phyloP scores from a whole-genome alignment of 2,113 vertebrate species.

The Myocastor coypus region DNA sequence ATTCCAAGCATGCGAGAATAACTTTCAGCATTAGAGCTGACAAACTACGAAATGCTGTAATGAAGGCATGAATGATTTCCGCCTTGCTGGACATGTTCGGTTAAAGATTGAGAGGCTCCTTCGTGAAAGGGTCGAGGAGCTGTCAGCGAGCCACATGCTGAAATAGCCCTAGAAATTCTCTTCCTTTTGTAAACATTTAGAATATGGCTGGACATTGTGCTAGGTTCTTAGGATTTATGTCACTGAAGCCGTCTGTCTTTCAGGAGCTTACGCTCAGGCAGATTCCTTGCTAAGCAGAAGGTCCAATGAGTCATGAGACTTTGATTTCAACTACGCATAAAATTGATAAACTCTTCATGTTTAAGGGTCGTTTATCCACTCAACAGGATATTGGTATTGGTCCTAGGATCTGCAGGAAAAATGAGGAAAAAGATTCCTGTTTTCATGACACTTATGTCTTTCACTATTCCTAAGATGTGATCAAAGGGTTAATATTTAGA shows the following conservation, averaged over 20 bases:
- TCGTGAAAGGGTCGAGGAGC: background rate
- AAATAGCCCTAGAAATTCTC: background rate
- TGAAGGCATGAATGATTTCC: background rate
- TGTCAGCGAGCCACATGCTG: background rate
- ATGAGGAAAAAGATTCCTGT: background rate
- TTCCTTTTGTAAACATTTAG: background rate
- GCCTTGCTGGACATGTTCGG: background rate
- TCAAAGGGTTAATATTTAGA: background rate
- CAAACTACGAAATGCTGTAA: slow-evolving; percentile 9
- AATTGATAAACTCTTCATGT: background rate
- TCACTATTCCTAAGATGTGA: background rate
- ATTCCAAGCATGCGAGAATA: slow-evolving; percentile 41
- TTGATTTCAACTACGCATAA: background rate
- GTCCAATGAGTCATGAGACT: background rate
- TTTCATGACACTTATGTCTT: background rate
- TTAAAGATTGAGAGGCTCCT: background rate
- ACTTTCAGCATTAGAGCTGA: slow-evolving; percentile 45
- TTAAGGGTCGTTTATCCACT: background rate
- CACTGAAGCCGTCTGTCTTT: background rate
- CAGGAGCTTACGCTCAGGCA: background rate
- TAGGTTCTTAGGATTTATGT: background rate
- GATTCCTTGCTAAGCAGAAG: background rate
- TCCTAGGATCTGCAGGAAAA: background rate
- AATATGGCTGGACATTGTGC: background rate
- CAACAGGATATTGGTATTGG: no score